These are phyloP conservation scores for Hemibagrus wyckioides DNA, from an alignment of 2,113 vertebrate species.

Conservation along the genomic window DNA sequence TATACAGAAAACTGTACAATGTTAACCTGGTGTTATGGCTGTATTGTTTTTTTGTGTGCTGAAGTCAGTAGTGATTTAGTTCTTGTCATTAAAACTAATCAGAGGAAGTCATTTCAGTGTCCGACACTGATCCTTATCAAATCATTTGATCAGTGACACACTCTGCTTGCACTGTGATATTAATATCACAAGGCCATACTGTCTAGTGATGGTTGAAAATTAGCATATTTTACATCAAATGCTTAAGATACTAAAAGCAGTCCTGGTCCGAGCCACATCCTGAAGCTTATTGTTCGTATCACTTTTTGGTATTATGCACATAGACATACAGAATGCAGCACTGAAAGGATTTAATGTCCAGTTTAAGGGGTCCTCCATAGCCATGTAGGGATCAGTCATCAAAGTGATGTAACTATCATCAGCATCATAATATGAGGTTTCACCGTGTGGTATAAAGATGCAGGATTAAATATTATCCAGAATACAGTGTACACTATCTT, in stretches of 20 bases:
- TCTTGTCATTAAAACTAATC: not conserved
- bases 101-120: not conserved
- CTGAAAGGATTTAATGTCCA: too few relatives aligned
- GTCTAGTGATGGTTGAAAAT: not conserved
- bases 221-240: not conserved
- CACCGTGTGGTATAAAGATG: too few relatives aligned
- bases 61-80: not conserved
- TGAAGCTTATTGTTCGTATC: too few relatives aligned
- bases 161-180: not conserved
- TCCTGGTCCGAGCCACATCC: too few relatives aligned
- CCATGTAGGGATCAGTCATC: too few relatives aligned
- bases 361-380: too few relatives aligned
- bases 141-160: not conserved
- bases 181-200: not conserved
- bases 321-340: too few relatives aligned
- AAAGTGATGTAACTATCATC: too few relatives aligned
- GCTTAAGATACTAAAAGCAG: not conserved
- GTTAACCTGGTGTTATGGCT: not conserved
- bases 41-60: not conserved
- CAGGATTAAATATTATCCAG: too few relatives aligned
- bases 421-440: too few relatives aligned
- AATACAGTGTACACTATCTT: too few relatives aligned
- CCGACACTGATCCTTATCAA: constrained; percentile 7
- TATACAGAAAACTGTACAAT: constrained; percentile 24
- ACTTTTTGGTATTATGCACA: too few relatives aligned